Percentiles rank a stretch among this genome's conserved stretches.
Conservation (phyloP, 2,797 vertebrate species). For the Ammospiza maritima region DNA sequence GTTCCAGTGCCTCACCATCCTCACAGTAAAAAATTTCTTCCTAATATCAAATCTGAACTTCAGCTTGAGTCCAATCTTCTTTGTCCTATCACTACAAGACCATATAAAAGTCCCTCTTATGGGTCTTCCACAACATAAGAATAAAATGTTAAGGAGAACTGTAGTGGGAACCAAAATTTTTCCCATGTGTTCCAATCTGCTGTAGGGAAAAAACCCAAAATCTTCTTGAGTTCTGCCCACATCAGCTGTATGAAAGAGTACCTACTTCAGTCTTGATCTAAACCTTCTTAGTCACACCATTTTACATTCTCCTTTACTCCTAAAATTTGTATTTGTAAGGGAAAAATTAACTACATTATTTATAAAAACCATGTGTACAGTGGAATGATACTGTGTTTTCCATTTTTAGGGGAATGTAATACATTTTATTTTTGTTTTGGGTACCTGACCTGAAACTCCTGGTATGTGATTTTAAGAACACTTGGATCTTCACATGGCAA, state of each 20-base stretch:
- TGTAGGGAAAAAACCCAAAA: neutral
- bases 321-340: neutral
- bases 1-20: neutral
- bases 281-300: neutral
- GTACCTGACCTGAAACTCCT: neutral
- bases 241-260: accelerated
- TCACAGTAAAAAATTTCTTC: neutral
- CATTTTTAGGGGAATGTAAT: neutral
- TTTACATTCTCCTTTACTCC: neutral
- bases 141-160: neutral
- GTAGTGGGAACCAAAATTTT: neutral
- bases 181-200: accelerated
- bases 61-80: neutral
- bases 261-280: neutral
- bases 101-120: neutral
- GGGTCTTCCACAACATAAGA: no score
- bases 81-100: neutral
- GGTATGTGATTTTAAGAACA: neutral
- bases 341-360: neutral
- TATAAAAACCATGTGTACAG: neutral
- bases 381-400: neutral
- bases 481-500: neutral
- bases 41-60: neutral
- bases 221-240: neutral
- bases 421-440: neutral